A percentile compares a stretch with the other conserved stretches of the same genome.
phyloP scores from a whole-genome alignment of 2,888 invertebrate genomes.

The Sycophila texana region DNA sequence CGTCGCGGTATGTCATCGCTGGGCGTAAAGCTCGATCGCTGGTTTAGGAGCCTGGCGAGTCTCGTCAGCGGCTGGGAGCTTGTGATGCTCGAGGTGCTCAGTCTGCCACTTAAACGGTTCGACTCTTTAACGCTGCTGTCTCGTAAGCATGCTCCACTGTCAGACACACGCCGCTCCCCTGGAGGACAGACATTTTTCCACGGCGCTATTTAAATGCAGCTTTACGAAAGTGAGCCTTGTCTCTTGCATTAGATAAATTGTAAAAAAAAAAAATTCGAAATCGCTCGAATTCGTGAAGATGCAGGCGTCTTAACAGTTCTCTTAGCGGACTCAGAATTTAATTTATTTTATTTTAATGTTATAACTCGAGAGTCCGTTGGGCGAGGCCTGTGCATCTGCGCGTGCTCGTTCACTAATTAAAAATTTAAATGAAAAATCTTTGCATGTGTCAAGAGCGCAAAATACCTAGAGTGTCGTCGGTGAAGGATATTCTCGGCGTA shows the following conservation, averaged over 20 bases:
- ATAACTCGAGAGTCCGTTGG: too few relatives aligned
- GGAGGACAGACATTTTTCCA: background rate
- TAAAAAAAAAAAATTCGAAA: background rate
- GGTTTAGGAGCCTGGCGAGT: slow-evolving; percentile 79
- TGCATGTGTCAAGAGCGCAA: slow-evolving; percentile 24
- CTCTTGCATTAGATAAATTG: background rate
- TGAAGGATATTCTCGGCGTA: slow-evolving; percentile 73
- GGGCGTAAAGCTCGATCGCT: slow-evolving; percentile 73
- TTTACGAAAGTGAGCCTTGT: too few relatives aligned
- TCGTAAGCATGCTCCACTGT: slow-evolving; percentile 64
- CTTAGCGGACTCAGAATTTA: background rate
- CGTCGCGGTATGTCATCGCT: slow-evolving; percentile 77
- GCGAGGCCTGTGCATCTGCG: background rate
- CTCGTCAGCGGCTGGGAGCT: slow-evolving; percentile 76
- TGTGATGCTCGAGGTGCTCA: slow-evolving; percentile 70
- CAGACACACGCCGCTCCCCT: slow-evolving; percentile 70
- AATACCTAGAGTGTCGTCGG: slow-evolving; percentile 74
- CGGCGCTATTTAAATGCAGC: too few relatives aligned
- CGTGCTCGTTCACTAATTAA: background rate
- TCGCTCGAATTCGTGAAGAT: too few relatives aligned
- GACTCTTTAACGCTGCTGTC: slow-evolving; percentile 62
- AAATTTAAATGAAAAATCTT: slow-evolving; percentile 10
- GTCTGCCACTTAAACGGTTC: slow-evolving; percentile 65
- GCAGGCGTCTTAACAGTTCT: too few relatives aligned
- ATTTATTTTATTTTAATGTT: too few relatives aligned